Percentiles rank a stretch among this genome's conserved stretches.
Conservation (phyloP, 2,113 vertebrate species). For the Cyphomyrus plagiostoma region DNA sequence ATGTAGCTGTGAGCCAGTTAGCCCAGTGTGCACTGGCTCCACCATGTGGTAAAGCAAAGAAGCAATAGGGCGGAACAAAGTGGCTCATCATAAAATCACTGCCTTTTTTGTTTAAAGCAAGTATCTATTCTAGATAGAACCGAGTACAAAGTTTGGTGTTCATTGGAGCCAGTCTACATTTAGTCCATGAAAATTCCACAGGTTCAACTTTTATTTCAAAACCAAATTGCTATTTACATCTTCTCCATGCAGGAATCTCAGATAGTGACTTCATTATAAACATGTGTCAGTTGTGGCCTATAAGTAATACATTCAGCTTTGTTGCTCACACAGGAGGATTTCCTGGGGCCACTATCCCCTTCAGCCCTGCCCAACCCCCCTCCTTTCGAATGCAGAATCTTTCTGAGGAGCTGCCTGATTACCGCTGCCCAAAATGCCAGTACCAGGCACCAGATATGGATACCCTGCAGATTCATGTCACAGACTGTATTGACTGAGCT, state of each 20-base stretch:
- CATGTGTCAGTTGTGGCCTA: neutral
- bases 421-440: slow-evolving; percentile 81
- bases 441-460: slow-evolving; percentile 87
- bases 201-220: neutral
- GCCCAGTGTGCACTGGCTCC: neutral
- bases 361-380: slow-evolving; percentile 51
- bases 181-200: neutral
- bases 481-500: slow-evolving; percentile 83
- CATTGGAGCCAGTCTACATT: neutral
- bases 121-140: neutral
- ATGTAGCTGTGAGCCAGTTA: too few species aligned
- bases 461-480: slow-evolving; percentile 87
- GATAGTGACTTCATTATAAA: neutral
- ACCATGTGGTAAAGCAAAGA: neutral
- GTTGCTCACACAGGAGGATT: slow-evolving; percentile 32
- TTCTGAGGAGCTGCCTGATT: slow-evolving; percentile 64
- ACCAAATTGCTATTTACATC: too few species aligned
- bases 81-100: neutral
- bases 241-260: neutral
- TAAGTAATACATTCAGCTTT: neutral
- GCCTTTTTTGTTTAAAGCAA: neutral
- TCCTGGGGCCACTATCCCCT: slow-evolving; percentile 38
- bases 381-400: slow-evolving; percentile 52
- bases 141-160: neutral
- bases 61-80: neutral